Evolutionary conservation across 2,888 invertebrate species (phyloP).

Genomic region (Megaustenia siamemsis): DNA sequence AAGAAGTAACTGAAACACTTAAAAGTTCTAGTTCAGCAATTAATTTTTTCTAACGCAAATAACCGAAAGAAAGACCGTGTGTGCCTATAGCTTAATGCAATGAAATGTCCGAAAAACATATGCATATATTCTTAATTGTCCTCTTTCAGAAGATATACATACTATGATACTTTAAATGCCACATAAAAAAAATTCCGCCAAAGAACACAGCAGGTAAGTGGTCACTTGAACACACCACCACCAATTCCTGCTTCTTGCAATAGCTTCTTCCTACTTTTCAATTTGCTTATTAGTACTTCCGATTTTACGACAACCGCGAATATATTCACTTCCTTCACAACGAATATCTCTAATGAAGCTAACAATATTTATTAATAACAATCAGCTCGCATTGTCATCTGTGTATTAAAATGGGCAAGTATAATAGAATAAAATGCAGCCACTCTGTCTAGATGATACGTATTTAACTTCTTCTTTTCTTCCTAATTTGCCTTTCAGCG

Average conservation of each 20-base stretch:
- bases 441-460: too few relatives aligned
- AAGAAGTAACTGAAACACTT: too few relatives aligned
- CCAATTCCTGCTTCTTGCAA: not conserved
- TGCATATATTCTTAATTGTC: too few relatives aligned
- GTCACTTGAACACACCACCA: not conserved
- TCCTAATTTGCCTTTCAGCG: too few relatives aligned
- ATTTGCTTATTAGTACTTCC: constrained; percentile 2
- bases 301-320: constrained; percentile 40
- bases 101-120: too few relatives aligned
- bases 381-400: not conserved
- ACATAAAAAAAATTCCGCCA: not conserved
- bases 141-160: too few relatives aligned
- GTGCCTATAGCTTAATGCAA: too few relatives aligned
- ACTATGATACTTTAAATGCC: not conserved
- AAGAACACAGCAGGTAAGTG: not conserved
- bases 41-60: too few relatives aligned
- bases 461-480: too few relatives aligned
- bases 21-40: too few relatives aligned
- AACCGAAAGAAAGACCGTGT: too few relatives aligned
- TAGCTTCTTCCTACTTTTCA: constrained; percentile 24
- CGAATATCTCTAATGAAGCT: constrained; percentile 32
- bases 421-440: too few relatives aligned
- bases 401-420: not conserved
- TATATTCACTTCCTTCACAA: constrained; percentile 5
- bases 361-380: not conserved